Evolutionary conservation across 37 sponge, comb jelly and placozoan species (phyloP).

Genomic region (Bolinopsis microptera): DNA sequence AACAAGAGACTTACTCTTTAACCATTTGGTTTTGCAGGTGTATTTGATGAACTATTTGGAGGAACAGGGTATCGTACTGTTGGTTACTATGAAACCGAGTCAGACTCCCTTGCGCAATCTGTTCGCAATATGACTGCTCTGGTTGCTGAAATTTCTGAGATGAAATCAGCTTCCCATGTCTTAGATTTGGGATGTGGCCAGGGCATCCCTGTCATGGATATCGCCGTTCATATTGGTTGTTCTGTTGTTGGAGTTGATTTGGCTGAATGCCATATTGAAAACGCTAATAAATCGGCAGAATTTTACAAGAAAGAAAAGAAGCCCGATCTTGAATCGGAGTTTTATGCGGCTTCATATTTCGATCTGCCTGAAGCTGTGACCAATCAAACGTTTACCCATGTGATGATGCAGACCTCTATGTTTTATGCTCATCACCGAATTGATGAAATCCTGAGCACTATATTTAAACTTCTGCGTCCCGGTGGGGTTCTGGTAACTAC

Average conservation of each 20-base stretch:
- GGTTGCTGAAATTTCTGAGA: constrained; percentile 1
- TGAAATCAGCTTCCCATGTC: background rate
- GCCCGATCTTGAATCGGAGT: background rate
- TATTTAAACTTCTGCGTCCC: background rate
- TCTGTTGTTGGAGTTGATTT: constrained; percentile 30
- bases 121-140: background rate
- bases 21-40: background rate
- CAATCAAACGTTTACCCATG: background rate
- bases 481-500: background rate
- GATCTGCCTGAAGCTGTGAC: constrained; percentile 19
- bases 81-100: background rate
- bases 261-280: background rate
- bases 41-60: background rate
- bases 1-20: background rate
- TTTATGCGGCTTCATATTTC: constrained; percentile 8
- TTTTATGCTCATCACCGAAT: constrained; percentile 21
- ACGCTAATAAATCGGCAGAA: background rate
- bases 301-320: background rate
- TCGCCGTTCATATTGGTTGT: background rate
- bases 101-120: background rate
- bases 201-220: background rate
- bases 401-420: constrained; percentile 33
- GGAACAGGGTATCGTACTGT: background rate
- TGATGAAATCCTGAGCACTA: background rate
- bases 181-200: constrained; percentile 13